Evolutionary conservation across 2,797 vertebrate species (phyloP).

Genomic region (Thamnophis elegans): DNA sequence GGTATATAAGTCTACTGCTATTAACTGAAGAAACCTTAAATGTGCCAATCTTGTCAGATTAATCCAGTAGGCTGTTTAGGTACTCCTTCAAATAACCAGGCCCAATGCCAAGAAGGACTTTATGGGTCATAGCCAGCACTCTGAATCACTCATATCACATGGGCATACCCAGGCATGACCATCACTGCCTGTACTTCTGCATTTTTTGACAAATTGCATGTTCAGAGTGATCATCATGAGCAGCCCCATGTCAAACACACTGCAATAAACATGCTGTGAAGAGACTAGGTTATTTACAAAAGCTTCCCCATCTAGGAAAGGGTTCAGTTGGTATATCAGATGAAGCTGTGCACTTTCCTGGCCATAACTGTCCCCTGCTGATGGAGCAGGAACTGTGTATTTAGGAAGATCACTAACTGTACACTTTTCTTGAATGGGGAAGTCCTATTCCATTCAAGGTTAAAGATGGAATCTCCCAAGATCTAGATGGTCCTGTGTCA

Average conservation of each 20-base stretch:
- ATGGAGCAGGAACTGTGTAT: background rate
- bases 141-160: background rate
- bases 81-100: background rate
- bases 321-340: background rate
- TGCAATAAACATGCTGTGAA: background rate
- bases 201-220: background rate
- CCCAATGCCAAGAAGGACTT: background rate
- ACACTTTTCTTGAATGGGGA: background rate
- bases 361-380: background rate
- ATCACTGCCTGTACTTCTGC: background rate
- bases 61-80: background rate
- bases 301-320: background rate
- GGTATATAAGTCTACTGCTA: too few species aligned
- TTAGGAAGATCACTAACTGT: background rate
- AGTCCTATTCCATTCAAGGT: background rate
- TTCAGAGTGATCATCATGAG: background rate
- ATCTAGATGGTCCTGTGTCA: background rate
- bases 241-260: background rate
- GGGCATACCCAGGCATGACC: background rate
- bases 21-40: background rate
- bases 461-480: background rate
- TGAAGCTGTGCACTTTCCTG: background rate
- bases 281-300: background rate
- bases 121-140: background rate
- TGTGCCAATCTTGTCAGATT: background rate